Base-by-base conservation (phyloP, 2,113 vertebrate species). In the Notarius lentiginosus region DNA sequence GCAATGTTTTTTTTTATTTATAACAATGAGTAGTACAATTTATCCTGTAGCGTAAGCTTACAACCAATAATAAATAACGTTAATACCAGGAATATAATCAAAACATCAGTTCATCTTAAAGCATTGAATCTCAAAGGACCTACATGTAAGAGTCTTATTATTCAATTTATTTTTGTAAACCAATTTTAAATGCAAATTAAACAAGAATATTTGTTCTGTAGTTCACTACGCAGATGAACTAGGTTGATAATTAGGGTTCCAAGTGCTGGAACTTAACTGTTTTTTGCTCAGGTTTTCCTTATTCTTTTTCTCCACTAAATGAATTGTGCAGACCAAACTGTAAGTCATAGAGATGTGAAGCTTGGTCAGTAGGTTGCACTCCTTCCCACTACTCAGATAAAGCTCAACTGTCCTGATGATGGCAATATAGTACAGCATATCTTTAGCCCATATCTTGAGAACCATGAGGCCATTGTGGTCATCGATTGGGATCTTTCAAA, bases 151-250 rank as follows among this genome's bases (percentile, higher is more conserved):
- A 51, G 51, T 30, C 20, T 73, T 18, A 51, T 30, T 24, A 58
- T 10, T 11, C 30, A 47, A 47, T 47, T 53, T 53, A 9, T 58
- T 27, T 49, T 68, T 18, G 11, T 17, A 53, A 68, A 83, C 24
- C 82, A 55, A 20, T 30, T 83, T 56, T 60, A 22, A 84, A 73
- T 17, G 20, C 83, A 58, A 73, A 84, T 24, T 47, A 20, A 58
- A 41, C 27, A 41, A 47, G 4, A 47, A 63, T 61, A 22, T 47
- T 10, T 17, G 5, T 10, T 82, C 30, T 61, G 56, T 20, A 58
- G 58, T 24, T 76, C 20, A 24, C 18, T n/a, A 24, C 7, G 7
- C 15, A 27, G 41, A 73, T 49, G 41, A 41, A 41, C 41, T 41
- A 41, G 41, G 30, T 61, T 81, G 12, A 24, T 81, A 10, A 60